phyloP scores from a whole-genome alignment of 2,113 vertebrate species.

The Scytalopus superciliaris region DNA sequence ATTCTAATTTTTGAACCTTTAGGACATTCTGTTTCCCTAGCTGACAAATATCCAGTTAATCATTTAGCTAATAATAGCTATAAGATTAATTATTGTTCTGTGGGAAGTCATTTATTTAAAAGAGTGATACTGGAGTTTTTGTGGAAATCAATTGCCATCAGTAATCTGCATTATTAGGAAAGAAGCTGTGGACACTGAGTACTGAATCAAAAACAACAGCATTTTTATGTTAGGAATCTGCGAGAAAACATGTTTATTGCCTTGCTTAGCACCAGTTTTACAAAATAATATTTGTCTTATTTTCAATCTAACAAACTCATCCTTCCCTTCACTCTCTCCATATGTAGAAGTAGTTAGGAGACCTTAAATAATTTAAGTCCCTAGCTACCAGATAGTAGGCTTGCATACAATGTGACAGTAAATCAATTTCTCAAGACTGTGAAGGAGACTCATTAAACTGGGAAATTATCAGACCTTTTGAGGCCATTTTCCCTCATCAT shows the following conservation, averaged over 20 bases:
- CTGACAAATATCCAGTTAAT: neutral
- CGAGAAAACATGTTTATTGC: neutral
- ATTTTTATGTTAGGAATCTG: neutral
- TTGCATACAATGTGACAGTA: neutral
- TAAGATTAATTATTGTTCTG: neutral
- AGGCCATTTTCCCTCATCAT: neutral
- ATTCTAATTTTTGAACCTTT: neutral
- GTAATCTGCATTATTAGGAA: neutral
- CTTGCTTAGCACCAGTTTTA: neutral
- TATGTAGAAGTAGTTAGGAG: neutral
- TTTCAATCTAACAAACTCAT: neutral
- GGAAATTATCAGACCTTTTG: neutral
- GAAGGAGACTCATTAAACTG: neutral
- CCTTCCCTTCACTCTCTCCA: neutral
- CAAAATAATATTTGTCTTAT: neutral
- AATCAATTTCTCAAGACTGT: neutral
- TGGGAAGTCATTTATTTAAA: neutral
- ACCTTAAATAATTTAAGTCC: neutral
- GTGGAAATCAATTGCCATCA: neutral
- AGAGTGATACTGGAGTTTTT: neutral
- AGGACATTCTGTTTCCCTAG: neutral
- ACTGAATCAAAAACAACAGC: neutral
- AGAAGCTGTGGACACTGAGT: neutral
- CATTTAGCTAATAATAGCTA: neutral
- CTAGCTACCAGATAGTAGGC: neutral